phyloP scores from a whole-genome alignment of 2,888 invertebrate species.

The Alviniconcha strummeri region DNA sequence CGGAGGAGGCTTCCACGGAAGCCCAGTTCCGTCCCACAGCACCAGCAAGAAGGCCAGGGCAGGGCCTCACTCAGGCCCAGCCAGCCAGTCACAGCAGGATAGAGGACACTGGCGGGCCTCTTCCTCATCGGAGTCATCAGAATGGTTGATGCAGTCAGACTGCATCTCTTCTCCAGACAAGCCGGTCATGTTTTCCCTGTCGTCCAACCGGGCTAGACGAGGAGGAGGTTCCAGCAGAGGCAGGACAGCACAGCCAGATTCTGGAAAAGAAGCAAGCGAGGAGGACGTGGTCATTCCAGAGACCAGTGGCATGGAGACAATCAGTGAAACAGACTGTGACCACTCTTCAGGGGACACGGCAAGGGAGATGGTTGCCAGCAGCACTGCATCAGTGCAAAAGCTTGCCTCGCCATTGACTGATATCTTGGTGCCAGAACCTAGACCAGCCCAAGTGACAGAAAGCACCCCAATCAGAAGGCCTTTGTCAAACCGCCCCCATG shows the following conservation, averaged over 20 bases:
- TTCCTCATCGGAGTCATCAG: no score
- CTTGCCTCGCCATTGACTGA: not conserved
- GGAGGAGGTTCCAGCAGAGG: not conserved
- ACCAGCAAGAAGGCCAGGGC: no score
- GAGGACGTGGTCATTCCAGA: constrained; percentile 9
- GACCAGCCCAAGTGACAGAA: not conserved
- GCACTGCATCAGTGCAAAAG: not conserved
- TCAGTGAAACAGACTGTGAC: not conserved
- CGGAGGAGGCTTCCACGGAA: no score
- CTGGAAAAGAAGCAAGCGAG: not conserved
- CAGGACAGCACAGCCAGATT: not conserved
- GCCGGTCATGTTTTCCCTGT: constrained; percentile 20
- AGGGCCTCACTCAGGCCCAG: no score
- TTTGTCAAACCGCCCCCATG: not conserved
- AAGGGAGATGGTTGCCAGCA: not conserved
- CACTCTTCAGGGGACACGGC: not conserved
- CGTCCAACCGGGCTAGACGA: not conserved
- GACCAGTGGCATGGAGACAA: constrained; percentile 6
- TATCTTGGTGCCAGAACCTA: not conserved
- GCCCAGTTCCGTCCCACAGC: no score
- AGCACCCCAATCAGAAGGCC: not conserved
- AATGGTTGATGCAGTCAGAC: not conserved
- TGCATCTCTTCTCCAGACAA: not conserved
- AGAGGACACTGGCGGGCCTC: no score
- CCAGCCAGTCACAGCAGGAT: no score